Conservation (phyloP, 2,888 invertebrate species). For the Conus canariensis region DNA sequence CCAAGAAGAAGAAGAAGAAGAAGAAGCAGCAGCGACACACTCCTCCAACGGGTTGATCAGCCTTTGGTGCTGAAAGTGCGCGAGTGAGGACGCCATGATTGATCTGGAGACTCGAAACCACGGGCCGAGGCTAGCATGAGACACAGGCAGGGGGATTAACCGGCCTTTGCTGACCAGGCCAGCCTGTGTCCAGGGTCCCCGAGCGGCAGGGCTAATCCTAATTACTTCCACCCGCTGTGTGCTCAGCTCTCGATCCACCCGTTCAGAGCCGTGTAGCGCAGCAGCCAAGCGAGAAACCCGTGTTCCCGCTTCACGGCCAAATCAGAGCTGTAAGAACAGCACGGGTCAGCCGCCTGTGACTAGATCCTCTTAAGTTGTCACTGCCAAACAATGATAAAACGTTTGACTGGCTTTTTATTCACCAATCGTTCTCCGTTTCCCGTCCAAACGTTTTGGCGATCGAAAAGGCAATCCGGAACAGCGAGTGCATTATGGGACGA, state of each 20-base stretch:
- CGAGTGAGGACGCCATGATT: slow-evolving; percentile 1
- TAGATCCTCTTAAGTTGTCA: neutral
- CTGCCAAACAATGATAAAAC: neutral
- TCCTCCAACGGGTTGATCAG: neutral
- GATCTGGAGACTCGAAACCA: slow-evolving; percentile 26
- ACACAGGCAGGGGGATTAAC: neutral
- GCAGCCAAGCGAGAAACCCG: neutral
- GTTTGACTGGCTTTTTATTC: neutral
- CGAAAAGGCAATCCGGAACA: neutral
- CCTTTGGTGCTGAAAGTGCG: neutral
- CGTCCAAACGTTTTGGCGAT: neutral
- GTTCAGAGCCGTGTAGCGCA: slow-evolving; percentile 1
- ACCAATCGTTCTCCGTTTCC: neutral
- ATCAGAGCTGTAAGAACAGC: neutral
- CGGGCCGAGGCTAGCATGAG: neutral
- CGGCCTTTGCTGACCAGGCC: neutral
- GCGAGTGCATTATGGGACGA: neutral
- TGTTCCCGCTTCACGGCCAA: too few species aligned
- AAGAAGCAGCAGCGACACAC: neutral
- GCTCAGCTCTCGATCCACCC: neutral
- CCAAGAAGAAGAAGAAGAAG: neutral
- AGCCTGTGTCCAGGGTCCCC: neutral
- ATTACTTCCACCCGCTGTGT: slow-evolving; percentile 11
- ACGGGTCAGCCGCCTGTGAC: neutral
- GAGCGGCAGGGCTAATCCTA: neutral